Evolutionary conservation across 2,113 vertebrate species (phyloP).

Genomic region (Mesoclemmys tuberculata): DNA sequence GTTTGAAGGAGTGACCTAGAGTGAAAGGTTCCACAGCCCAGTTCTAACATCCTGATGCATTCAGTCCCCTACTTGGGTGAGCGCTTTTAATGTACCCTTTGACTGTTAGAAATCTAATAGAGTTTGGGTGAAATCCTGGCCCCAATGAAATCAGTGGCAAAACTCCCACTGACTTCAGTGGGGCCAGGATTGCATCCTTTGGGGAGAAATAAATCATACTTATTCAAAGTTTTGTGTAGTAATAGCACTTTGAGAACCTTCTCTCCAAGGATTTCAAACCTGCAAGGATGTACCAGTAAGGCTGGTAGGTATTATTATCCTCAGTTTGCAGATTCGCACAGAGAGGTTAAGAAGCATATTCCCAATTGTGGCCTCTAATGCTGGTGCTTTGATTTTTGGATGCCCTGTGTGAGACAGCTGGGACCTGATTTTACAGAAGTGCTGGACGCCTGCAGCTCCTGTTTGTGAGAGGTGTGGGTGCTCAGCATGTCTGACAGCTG

Average conservation of each 20-base stretch:
- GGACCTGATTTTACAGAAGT: background rate
- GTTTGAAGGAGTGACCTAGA: background rate
- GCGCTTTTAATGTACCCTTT: background rate
- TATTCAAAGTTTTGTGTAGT: background rate
- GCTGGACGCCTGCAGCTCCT: fast-evolving
- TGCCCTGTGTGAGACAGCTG: background rate
- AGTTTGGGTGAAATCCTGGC: background rate
- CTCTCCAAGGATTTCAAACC: background rate
- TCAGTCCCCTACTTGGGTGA: background rate
- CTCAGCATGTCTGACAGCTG: background rate
- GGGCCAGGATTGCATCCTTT: background rate
- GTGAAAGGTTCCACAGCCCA: background rate
- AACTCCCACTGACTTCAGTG: background rate
- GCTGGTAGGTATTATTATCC: background rate
- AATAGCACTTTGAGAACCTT: background rate
- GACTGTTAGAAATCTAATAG: background rate
- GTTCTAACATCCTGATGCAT: background rate
- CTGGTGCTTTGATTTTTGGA: background rate
- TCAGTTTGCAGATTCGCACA: background rate
- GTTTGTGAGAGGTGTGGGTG: background rate
- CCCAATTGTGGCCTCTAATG: background rate
- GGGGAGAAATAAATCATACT: background rate
- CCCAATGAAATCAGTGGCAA: background rate
- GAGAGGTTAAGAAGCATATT: background rate
- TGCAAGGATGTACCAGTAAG: background rate